These are phyloP conservation scores for Pararge aegeria DNA, from an alignment of 1,140 invertebrate species.

Conservation along the genomic window DNA sequence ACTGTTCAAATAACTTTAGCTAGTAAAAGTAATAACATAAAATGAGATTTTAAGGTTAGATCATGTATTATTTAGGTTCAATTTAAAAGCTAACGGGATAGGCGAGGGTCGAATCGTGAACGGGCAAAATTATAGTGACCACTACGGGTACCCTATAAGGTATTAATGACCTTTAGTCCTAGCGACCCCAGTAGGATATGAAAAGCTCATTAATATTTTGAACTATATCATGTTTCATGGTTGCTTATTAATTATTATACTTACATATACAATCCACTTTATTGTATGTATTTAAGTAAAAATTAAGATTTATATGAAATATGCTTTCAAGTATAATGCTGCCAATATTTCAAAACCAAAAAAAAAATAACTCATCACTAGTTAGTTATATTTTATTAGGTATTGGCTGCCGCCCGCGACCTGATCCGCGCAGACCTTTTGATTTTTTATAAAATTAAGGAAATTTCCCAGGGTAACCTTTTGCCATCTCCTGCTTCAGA, in stretches of 20 bases:
- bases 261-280: background rate
- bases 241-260: conserved; percentile 3
- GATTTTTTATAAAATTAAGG: too few relatives aligned
- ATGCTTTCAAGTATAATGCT: too few relatives aligned
- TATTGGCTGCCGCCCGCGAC: too few relatives aligned
- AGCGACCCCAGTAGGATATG: conserved; percentile 41
- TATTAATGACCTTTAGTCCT: conserved; percentile 56
- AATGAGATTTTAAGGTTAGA: conserved; percentile 46
- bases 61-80: conserved; percentile 68
- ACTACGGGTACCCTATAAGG: conserved; percentile 52
- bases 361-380: too few relatives aligned
- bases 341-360: too few relatives aligned
- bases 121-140: conserved; percentile 61
- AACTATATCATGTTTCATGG: conserved; percentile 29
- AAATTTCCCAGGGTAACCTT: too few relatives aligned
- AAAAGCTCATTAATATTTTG: conserved; percentile 55
- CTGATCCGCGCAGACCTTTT: too few relatives aligned
- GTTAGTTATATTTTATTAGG: too few relatives aligned
- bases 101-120: conserved; percentile 60
- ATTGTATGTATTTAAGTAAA: too few relatives aligned
- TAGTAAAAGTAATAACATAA: conserved; percentile 37
- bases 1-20: conserved; percentile 30
- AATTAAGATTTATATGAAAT: too few relatives aligned
- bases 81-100: conserved; percentile 63
- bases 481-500: too few relatives aligned